phyloP scores from a whole-genome alignment of 2,113 vertebrate species.

The Oreocharis arfaki region DNA sequence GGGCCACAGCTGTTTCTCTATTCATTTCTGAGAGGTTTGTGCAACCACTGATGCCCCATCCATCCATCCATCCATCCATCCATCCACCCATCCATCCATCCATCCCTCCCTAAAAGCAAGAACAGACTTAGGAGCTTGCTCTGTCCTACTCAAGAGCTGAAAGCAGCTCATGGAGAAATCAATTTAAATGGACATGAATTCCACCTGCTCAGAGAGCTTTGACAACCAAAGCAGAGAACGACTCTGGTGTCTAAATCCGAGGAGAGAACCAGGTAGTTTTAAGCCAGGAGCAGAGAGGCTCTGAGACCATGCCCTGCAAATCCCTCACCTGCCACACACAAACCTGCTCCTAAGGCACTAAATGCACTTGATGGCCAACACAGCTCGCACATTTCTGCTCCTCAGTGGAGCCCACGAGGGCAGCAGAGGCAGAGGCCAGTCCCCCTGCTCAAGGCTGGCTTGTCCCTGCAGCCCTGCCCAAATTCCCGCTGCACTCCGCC shows the following conservation, averaged over 20 bases:
- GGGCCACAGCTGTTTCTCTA: background rate
- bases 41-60: background rate
- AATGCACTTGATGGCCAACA: rapidly evolving
- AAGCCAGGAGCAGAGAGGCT: background rate
- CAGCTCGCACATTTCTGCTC: rapidly evolving
- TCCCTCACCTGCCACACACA: background rate
- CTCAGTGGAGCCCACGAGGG: background rate
- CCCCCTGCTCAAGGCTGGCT: background rate
- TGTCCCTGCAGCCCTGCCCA: background rate
- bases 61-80: background rate
- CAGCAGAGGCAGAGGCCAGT: background rate
- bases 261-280: rapidly evolving
- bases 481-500: rapidly evolving
- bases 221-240: background rate
- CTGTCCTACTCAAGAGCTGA: background rate
- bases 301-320: background rate
- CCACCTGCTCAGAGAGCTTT: background rate
- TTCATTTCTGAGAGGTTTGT: background rate
- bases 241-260: background rate
- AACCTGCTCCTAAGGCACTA: rapidly evolving
- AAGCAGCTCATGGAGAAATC: background rate
- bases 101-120: background rate
- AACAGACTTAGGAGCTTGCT: background rate
- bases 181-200: background rate
- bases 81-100: background rate